phyloP scores from a whole-genome alignment of 1,140 invertebrate genomes.

The Matsumurasca onukii region DNA sequence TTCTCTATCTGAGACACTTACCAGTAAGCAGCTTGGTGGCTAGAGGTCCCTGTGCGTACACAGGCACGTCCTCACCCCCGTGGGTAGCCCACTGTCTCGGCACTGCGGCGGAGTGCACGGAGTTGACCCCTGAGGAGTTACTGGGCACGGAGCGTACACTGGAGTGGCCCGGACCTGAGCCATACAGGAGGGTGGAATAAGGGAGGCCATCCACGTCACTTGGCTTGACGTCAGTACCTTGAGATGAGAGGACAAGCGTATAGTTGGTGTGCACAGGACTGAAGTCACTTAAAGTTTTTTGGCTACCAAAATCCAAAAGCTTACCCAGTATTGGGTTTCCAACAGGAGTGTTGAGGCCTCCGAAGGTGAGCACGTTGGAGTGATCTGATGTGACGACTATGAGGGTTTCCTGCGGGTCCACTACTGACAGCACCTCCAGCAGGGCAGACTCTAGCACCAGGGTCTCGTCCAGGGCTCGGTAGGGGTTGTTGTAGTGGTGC shows the following conservation, averaged over 20 bases:
- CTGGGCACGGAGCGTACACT: constrained; percentile 52
- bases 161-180: constrained; percentile 67
- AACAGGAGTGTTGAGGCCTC: constrained; percentile 63
- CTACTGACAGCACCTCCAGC: constrained; percentile 62
- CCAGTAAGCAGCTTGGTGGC: constrained; percentile 54
- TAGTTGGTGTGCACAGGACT: no score
- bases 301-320: no score
- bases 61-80: constrained; percentile 85
- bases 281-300: no score
- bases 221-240: constrained; percentile 64
- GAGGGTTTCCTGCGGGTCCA: constrained; percentile 69
- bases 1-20: no score
- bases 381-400: constrained; percentile 80
- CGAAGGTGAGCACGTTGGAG: constrained; percentile 76
- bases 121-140: constrained; percentile 48
- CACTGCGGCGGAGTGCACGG: constrained; percentile 55
- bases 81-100: constrained; percentile 79
- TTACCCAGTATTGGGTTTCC: constrained; percentile 67
- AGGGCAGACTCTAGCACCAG: constrained; percentile 73
- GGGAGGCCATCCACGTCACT: constrained; percentile 65
- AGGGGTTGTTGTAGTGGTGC: constrained; percentile 76
- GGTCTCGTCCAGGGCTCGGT: constrained; percentile 74
- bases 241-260: no score
- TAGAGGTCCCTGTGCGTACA: constrained; percentile 64
- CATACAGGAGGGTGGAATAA: constrained; percentile 69